Conservation (phyloP, 2,888 invertebrate species). For the Portevinia maculata region DNA sequence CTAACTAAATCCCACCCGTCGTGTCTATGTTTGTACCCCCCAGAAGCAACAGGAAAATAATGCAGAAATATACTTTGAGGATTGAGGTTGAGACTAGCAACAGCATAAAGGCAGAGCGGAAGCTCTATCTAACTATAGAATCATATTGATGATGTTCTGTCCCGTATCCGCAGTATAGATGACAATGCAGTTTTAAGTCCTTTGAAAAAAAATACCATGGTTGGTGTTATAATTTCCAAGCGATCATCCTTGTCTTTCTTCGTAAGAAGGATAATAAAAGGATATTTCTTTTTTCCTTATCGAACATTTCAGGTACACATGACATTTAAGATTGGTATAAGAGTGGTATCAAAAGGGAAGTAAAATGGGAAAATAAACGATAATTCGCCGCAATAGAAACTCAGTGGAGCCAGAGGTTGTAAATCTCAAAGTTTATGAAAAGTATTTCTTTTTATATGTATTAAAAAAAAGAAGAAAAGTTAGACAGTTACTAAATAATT, state of each 20-base stretch:
- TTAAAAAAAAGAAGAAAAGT: background rate
- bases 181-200: slow-evolving; percentile 57
- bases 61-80: slow-evolving; percentile 7
- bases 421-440: background rate
- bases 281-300: background rate
- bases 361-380: slow-evolving; percentile 1
- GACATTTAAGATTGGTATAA: slow-evolving; percentile 7
- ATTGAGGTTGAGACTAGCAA: background rate
- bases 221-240: slow-evolving; percentile 49
- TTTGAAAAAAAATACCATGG: no score
- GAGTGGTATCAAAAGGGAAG: background rate
- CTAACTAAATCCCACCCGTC: slow-evolving; percentile 29
- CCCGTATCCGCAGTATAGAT: slow-evolving; percentile 19
- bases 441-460: background rate
- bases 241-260: slow-evolving; percentile 37
- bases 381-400: background rate
- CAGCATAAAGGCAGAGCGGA: background rate
- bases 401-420: background rate
- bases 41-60: slow-evolving; percentile 19
- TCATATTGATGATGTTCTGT: background rate
- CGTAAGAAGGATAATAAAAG: slow-evolving; percentile 7
- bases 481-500: background rate
- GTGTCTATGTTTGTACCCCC: background rate
- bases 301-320: slow-evolving; percentile 15
- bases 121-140: slow-evolving; percentile 20